A percentile compares a stretch with the other conserved stretches of the same genome.
phyloP scores from a whole-genome alignment of 2,797 vertebrate species.

The Tauraco hartlaubi region DNA sequence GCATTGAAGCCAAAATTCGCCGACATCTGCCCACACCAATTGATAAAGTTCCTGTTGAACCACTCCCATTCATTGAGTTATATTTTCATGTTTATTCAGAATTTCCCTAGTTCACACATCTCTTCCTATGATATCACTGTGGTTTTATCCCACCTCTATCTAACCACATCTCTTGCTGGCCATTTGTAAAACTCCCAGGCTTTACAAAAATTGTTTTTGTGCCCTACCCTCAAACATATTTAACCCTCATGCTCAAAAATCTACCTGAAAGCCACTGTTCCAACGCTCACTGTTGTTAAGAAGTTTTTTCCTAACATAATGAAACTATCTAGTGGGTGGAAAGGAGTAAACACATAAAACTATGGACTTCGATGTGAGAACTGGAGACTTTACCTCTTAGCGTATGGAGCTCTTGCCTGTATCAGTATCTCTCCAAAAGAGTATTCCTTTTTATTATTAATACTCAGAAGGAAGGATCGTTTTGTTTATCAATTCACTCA shows the following conservation, averaged over 20 bases:
- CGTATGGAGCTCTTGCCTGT: neutral
- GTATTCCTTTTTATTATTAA: neutral
- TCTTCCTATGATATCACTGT: neutral
- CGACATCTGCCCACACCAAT: accelerated
- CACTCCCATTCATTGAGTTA: neutral
- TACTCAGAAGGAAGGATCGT: neutral
- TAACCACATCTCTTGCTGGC: neutral
- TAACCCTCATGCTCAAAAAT: neutral
- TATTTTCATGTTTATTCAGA: neutral
- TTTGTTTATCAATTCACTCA: neutral
- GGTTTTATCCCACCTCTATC: neutral
- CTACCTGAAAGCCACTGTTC: neutral
- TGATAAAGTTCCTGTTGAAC: neutral
- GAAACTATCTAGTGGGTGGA: neutral
- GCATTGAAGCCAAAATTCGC: neutral
- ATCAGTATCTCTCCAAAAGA: neutral
- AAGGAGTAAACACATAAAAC: neutral
- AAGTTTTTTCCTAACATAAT: neutral
- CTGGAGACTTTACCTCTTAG: neutral
- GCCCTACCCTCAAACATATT: neutral
- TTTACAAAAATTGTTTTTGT: neutral
- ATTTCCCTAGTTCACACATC: neutral
- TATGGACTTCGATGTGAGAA: neutral
- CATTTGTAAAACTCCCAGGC: neutral
- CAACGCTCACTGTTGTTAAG: neutral